These are phyloP conservation scores for Bilobella aurantiaca DNA, from an alignment of 1,140 invertebrate species.

Conservation along the genomic window DNA sequence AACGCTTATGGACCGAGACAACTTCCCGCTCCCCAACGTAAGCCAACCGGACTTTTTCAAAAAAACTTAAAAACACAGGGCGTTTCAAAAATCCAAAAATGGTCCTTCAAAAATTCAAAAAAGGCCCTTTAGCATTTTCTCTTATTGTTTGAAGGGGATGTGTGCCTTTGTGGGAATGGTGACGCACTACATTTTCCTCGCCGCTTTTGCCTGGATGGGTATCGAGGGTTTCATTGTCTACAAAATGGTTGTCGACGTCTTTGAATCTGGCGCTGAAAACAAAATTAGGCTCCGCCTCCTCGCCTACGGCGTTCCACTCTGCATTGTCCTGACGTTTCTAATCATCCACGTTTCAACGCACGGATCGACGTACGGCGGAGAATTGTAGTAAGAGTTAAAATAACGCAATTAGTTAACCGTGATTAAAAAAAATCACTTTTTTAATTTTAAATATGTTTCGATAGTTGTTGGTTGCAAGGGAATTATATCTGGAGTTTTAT, in stretches of 20 bases:
- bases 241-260: conserved; percentile 39
- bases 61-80: no score
- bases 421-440: not conserved
- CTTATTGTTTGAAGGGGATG: conserved; percentile 36
- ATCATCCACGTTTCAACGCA: conserved; percentile 10
- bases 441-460: not conserved
- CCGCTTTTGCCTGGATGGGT: conserved; percentile 53
- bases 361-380: conserved; percentile 32
- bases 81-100: not conserved
- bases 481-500: conserved; percentile 9
- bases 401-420: no score
- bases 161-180: conserved; percentile 46
- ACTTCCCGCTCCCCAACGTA: conserved; percentile 36
- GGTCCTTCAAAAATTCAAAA: not conserved
- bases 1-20: conserved; percentile 46
- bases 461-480: conserved; percentile 12
- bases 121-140: not conserved
- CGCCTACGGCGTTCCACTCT: conserved; percentile 45
- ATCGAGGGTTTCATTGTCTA: conserved; percentile 47
- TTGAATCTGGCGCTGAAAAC: conserved; percentile 31
- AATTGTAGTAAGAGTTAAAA: conserved; percentile 8
- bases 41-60: no score
- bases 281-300: conserved; percentile 34
- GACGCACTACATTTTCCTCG: conserved; percentile 51
- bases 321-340: conserved; percentile 41